Percentiles rank a stretch among this genome's conserved stretches.
Conservation (phyloP, 35 echinoderm and acorn worm species). For the Apostichopus californicus region DNA sequence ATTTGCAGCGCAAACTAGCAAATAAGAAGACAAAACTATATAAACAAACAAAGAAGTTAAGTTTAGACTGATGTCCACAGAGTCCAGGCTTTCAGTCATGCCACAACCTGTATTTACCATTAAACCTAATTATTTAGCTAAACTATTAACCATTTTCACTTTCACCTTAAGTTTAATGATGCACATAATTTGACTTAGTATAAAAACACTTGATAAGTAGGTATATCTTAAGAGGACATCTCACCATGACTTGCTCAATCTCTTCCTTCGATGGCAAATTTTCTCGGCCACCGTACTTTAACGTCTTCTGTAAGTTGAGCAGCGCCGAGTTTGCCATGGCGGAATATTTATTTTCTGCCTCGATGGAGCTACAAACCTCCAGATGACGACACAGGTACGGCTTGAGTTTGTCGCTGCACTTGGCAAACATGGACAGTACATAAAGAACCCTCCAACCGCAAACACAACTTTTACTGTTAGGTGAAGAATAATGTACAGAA, state of each 20-base stretch:
- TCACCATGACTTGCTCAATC: conserved; percentile 69
- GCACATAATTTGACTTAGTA: too few relatives aligned
- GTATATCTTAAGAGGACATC: conserved; percentile 7
- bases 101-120: too few relatives aligned
- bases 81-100: too few relatives aligned
- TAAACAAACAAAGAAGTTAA: too few relatives aligned
- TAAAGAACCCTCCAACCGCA: conserved; percentile 77
- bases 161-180: too few relatives aligned
- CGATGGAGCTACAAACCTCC: conserved; percentile 39
- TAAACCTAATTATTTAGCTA: neutral
- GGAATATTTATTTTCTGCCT: conserved; percentile 66
- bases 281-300: conserved; percentile 66
- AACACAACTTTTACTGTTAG: conserved; percentile 71
- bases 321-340: conserved; percentile 69
- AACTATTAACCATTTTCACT: neutral
- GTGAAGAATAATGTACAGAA: neutral
- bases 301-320: conserved; percentile 74
- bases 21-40: neutral
- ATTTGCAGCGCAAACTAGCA: too few relatives aligned
- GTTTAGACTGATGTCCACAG: too few relatives aligned
- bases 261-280: conserved; percentile 67
- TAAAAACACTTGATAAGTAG: too few relatives aligned
- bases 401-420: conserved; percentile 66
- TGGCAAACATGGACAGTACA: conserved; percentile 71
- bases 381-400: conserved; percentile 85